These are phyloP conservation scores for Cryptomyrus ogoouensis DNA, from an alignment of 2,113 vertebrate species.

Conservation along the genomic window DNA sequence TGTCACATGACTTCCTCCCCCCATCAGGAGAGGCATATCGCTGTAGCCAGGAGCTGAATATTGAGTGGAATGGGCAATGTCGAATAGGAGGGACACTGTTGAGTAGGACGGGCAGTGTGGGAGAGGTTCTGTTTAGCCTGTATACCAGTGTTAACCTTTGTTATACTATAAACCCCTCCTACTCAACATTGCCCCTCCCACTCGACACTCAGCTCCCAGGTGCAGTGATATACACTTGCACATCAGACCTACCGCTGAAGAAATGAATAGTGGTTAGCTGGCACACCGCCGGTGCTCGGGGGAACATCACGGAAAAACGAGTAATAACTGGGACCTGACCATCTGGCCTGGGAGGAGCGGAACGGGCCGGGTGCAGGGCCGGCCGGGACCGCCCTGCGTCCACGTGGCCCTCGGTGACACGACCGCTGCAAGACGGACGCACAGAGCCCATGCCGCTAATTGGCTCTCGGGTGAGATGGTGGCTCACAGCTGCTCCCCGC, in stretches of 20 bases:
- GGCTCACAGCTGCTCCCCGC: neutral
- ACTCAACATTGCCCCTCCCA: too few species aligned
- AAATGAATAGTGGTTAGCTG: neutral
- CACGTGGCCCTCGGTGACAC: neutral
- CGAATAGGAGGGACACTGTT: too few species aligned
- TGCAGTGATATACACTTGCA: too few species aligned
- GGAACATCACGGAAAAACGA: neutral
- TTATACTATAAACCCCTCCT: too few species aligned
- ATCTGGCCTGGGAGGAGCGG: neutral
- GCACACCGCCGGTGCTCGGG: neutral
- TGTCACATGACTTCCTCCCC: constrained; percentile 41
- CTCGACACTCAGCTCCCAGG: too few species aligned
- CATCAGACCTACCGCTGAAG: neutral
- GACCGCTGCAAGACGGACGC: neutral
- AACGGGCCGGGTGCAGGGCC: neutral
- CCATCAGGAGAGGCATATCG: neutral
- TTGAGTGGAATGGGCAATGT: too few species aligned
- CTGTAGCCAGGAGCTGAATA: too few species aligned
- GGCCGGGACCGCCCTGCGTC: neutral
- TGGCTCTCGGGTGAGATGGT: neutral
- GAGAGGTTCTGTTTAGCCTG: too few species aligned
- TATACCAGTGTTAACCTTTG: too few species aligned
- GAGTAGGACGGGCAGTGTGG: too few species aligned
- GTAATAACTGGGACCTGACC: neutral
- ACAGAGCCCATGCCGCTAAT: neutral